A percentile compares a stretch with the other conserved stretches of the same genome.
These are phyloP conservation scores for Empidonax alnorum DNA, from an alignment of 2,113 vertebrate genomes.

Conservation along the genomic window DNA sequence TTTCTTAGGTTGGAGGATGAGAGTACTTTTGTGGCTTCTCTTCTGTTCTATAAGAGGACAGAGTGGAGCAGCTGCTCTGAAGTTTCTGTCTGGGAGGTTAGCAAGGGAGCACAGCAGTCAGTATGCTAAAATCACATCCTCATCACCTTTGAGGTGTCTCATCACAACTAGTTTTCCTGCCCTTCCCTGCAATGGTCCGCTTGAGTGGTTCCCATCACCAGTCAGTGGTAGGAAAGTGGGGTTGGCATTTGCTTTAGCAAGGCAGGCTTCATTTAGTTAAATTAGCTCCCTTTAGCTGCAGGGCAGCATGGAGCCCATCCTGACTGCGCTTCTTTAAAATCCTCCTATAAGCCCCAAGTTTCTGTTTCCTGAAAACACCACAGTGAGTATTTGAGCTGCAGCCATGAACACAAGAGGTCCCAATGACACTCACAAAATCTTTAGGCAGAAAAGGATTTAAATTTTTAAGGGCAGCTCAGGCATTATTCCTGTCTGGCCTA, in stretches of 20 bases:
- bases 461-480: neutral
- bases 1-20: neutral
- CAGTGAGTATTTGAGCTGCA: neutral
- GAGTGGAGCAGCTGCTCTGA: neutral
- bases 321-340: neutral
- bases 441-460: neutral
- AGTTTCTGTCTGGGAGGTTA: neutral
- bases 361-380: neutral
- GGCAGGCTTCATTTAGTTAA: neutral
- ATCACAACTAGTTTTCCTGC: neutral
- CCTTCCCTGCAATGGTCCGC: neutral
- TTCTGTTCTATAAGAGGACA: neutral
- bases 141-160: neutral
- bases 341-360: neutral
- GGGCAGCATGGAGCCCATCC: neutral
- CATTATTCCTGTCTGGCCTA: neutral
- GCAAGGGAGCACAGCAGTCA: neutral
- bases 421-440: neutral
- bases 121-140: neutral
- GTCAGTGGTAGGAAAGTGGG: neutral
- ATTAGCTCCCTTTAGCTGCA: neutral
- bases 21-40: neutral
- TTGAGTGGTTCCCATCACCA: neutral
- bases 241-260: neutral
- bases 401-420: neutral